Base-by-base conservation (phyloP, 2,113 vertebrate species). In the Ochotona princeps region DNA sequence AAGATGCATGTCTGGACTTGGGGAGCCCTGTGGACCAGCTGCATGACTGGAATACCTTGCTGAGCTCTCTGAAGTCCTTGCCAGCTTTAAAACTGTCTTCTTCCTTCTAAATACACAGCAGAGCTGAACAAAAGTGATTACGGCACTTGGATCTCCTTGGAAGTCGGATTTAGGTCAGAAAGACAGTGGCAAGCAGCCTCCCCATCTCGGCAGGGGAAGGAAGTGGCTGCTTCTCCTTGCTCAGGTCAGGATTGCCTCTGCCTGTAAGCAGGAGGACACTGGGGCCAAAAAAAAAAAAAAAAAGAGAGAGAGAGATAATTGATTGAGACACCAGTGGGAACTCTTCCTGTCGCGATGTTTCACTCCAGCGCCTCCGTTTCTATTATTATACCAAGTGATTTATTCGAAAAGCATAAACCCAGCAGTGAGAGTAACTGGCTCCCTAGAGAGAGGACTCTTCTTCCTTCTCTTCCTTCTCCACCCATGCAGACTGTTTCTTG, bases 361-460 rank as follows among this genome's bases (percentile, higher is more conserved):
- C 35, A 89, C 30, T 91, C 76, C 21, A 75, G 89, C 5, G 57
- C 67, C 76, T 91, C 81, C 63, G 54, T 23, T 89, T 84, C 73
- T 85, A 83, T 92, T 89, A 79, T 95, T 91, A 87, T 76, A 79
- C 23, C 47, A 93, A 94, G 54, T 51, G 70, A 80, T 92, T 88
- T 93, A 73, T 91, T 95, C 80, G 61, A 82, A 76, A 93, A 96
- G 49, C 91, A 86, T 85, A 72, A 94, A 83, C 35, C 1, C 47
- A 95, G 57, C 54, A 89, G 86, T 60, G 76, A 90, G 70, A 95
- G 76, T 75, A 91, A 49, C 75, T 57, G 61, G 44, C 32, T 81
- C 44, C 79, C 30, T 7, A 38, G 17, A 17, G 49, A 61, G 69
- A 76, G 18, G 11, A 63, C n/a, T 30, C 28, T 44, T 74, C 44